These are phyloP conservation scores for Centruroides vittatus DNA, from an alignment of 1,140 invertebrate genomes.

Conservation along the genomic window DNA sequence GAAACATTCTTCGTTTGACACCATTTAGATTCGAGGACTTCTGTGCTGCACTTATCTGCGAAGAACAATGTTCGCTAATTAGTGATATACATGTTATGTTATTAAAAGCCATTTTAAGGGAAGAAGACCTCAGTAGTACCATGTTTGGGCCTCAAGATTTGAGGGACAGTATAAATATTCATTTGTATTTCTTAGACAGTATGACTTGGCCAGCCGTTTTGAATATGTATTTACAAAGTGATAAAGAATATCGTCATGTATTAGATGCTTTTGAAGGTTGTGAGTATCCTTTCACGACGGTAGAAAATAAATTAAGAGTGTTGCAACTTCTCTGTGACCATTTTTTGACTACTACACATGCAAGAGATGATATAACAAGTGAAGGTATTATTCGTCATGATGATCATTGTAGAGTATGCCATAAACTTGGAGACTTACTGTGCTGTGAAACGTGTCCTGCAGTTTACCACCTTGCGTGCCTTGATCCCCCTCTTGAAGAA, in stretches of 20 bases:
- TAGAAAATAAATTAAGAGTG: conserved; percentile 69
- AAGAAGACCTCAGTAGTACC: conserved; percentile 88
- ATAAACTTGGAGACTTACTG: conserved; percentile 81
- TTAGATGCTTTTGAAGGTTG: conserved; percentile 34
- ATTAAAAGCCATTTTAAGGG: conserved; percentile 74
- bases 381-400: conserved; percentile 61
- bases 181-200: conserved; percentile 77
- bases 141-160: conserved; percentile 90
- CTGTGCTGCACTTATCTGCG: conserved; percentile 74
- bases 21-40: conserved; percentile 94
- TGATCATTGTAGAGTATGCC: conserved; percentile 55
- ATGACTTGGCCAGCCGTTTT: conserved; percentile 91
- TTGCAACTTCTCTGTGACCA: conserved; percentile 84
- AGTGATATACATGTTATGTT: conserved; percentile 86
- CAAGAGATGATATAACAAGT: conserved; percentile 80
- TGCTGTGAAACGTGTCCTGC: conserved; percentile 96
- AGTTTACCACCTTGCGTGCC: conserved; percentile 89
- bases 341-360: conserved; percentile 82
- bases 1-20: conserved; percentile 72
- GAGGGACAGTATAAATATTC: conserved; percentile 90
- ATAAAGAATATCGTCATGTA: conserved; percentile 46
- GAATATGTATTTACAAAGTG: conserved; percentile 55
- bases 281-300: conserved; percentile 73
- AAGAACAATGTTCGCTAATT: conserved; percentile 78
- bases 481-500: conserved; percentile 81